Evolutionary conservation across 2,797 vertebrate species (phyloP).

Genomic region (Esox lucius): DNA sequence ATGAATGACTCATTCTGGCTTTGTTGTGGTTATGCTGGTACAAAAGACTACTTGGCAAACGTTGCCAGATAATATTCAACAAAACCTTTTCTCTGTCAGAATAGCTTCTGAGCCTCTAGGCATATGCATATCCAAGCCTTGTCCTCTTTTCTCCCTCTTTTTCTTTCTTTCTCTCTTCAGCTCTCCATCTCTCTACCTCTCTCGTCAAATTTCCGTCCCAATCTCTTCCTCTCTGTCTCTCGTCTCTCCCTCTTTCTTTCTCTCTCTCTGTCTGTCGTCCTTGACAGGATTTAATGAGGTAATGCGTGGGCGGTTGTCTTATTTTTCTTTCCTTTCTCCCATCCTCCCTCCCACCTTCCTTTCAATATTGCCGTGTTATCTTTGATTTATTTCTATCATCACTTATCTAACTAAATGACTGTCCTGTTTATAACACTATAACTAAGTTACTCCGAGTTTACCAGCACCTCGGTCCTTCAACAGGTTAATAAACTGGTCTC

Average conservation of each 20-base stretch:
- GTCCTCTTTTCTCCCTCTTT: too few relatives aligned
- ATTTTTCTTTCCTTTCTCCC: slow-evolving; percentile 1
- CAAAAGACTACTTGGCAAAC: too few relatives aligned
- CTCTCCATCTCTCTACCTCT: background rate
- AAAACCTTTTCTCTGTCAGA: background rate
- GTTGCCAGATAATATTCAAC: too few relatives aligned
- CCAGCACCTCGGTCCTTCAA: background rate
- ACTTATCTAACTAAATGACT: too few relatives aligned
- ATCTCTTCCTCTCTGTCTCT: background rate
- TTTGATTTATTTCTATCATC: background rate
- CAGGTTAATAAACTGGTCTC: background rate
- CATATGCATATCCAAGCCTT: too few relatives aligned
- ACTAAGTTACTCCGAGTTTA: background rate
- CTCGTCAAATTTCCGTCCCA: background rate
- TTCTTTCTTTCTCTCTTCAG: too few relatives aligned
- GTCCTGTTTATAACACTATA: background rate
- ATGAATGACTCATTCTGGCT: too few relatives aligned
- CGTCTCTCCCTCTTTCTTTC: background rate
- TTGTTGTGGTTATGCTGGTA: too few relatives aligned
- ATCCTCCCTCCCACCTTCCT: slow-evolving; percentile 4
- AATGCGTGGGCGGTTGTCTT: slow-evolving; percentile 32
- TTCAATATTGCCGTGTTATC: background rate
- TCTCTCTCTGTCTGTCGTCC: background rate
- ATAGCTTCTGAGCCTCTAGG: too few relatives aligned
- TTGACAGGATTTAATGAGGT: slow-evolving; percentile 48